Evolutionary conservation across 2,888 invertebrate species (phyloP), one percentile per base, ranked within the genome.

Genomic region (Cybosia mesomella): DNA sequence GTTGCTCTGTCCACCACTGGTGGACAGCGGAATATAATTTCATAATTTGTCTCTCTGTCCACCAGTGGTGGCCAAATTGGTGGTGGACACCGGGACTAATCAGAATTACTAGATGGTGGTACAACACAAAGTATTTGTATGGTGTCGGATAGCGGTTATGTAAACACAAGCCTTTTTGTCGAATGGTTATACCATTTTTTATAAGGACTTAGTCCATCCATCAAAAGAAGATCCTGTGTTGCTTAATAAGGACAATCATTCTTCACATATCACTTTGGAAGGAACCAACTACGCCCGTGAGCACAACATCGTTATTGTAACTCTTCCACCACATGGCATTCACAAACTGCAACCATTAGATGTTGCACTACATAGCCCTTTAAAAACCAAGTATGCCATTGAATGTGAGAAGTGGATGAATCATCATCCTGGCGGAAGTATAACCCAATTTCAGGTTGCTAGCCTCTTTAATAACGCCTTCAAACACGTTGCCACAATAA

Each of bases 401-500:
- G 49, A 43, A 18, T 43, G 22, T 22, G 61, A 49, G 11, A 61
- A 61, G 39, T 61, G 34, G 58, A 21, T 36, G 59, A n/a, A 21
- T 9, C 39, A 39, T 0, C 60, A 60, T 15, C 60, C 60, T 39
- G 60, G 60, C 11, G 2, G 60, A 22, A 7, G 21, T 11, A 60
- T 60, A 22, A 39, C 22, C 21, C 60, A 22, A 58, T 63, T n/a
- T 22, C 39, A 60, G 32, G 57, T 63, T 2, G 34, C 63, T 63
- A 18, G 21, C 1, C 34, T 63, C 4, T 55, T 54, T n/a, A 55
- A 63, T 21, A 21, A n/a, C 11, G 63, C 63, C 55, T 63, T 34
- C 22, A 55, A 63, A 55, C 21, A 63, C 34, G 63, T 55, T 21
- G 63, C 63, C 36, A 55, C 63, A n/a, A 32, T 63, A 21, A 5